Evolutionary conservation across 2,888 invertebrate species (phyloP).

Genomic region (Acanthosoma haemorrhoidale): DNA sequence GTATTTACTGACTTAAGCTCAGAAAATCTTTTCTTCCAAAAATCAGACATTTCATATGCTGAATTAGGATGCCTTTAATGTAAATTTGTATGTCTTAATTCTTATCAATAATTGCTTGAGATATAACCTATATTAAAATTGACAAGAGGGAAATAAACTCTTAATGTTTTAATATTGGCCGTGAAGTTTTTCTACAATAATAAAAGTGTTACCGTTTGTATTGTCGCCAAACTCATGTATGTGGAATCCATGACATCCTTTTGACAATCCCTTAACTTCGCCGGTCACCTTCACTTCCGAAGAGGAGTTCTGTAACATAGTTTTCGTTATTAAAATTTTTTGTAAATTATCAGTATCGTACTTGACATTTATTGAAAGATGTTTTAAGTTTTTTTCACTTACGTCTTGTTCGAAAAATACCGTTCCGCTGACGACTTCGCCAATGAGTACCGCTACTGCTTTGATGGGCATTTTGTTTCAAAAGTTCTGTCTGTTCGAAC

Average conservation of each 20-base stretch:
- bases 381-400: slow-evolving; percentile 41
- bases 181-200: too few species aligned
- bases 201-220: slow-evolving; percentile 59
- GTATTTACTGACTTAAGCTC: too few species aligned
- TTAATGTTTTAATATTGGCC: too few species aligned
- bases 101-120: too few species aligned
- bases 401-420: slow-evolving; percentile 74
- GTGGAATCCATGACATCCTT: slow-evolving; percentile 85
- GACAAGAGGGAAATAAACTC: too few species aligned
- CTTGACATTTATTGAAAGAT: neutral
- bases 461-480: slow-evolving; percentile 51
- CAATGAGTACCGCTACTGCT: slow-evolving; percentile 82
- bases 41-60: too few species aligned
- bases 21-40: too few species aligned
- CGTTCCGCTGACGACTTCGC: slow-evolving; percentile 73
- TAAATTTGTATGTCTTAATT: too few species aligned
- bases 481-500: neutral
- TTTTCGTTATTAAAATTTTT: neutral
- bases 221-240: slow-evolving; percentile 95
- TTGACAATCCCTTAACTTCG: slow-evolving; percentile 67
- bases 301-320: slow-evolving; percentile 53
- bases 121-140: too few species aligned
- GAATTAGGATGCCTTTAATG: too few species aligned
- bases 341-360: neutral
- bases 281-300: slow-evolving; percentile 74